Evolutionary conservation across 2,113 vertebrate genomes (phyloP), one percentile per base, ranked within the genome.

Genomic region (Mohoua ochrocephala): DNA sequence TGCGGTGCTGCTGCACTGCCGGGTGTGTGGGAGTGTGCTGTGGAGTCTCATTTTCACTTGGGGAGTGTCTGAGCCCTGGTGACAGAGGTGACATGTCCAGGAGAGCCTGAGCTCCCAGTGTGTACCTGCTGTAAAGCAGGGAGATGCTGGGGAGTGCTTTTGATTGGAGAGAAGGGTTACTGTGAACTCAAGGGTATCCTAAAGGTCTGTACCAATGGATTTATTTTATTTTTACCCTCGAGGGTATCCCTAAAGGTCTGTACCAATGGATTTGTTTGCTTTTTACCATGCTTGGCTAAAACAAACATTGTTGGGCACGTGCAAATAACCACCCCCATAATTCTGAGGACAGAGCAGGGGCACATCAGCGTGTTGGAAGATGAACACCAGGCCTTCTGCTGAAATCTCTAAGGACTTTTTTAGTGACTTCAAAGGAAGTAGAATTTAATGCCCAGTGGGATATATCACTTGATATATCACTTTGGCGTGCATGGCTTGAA

Each of bases 131-230:
- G 9, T 24, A 39, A 52, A 35, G 35, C 35, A 39, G 39, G 33
- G 53, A n/a, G 37, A 22, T 42, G 13, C 27, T 52, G 1, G 13
- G 19, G 22, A 37, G 39, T 27, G 44, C 7, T 69, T 76, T 23
- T 52, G 33, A 16, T 50, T 13, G 18, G 75, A 31, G 44, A 17
- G 26, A 49, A 87, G 16, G 13, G 11, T 2, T 77, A 19, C 68
- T 91, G 59, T 19, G 71, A 63, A 3, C 35, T 64, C 7, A 4
- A 6, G 31, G 47, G 20, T 6, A 2, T 31, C 59, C 9, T 13
- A 24, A 47, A 68, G 13, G 18, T 10, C 33, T 13, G 11, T 24
- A 13, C 50, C 0, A 1, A 11, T 28, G n/a, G 6, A 8, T n/a
- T n/a, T n/a, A n/a, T n/a, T n/a, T n/a, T n/a, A n/a, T n/a, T n/a